These are phyloP conservation scores for Sander lucioperca DNA, from an alignment of 2,113 vertebrate species.

Conservation along the genomic window DNA sequence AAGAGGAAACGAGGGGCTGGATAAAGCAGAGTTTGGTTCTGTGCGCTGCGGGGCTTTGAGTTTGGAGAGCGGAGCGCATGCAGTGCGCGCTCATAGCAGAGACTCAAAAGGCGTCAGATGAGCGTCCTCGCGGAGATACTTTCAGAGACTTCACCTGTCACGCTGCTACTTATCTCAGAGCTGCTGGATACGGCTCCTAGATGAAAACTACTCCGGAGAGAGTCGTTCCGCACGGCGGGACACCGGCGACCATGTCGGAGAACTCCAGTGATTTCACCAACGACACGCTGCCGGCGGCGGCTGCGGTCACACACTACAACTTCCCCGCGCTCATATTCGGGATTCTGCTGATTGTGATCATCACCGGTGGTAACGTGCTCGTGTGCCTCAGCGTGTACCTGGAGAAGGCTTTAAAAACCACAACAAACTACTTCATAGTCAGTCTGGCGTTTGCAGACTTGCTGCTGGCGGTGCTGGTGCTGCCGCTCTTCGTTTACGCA, in stretches of 20 bases:
- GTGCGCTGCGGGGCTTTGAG: not conserved
- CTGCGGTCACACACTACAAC: constrained; percentile 55
- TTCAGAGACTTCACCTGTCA: not conserved
- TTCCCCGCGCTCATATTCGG: constrained; percentile 88
- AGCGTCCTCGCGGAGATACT: not conserved
- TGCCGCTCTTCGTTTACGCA: constrained; percentile 92
- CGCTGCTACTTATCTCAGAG: not conserved
- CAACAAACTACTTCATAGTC: constrained; percentile 96
- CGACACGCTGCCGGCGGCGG: constrained; percentile 56
- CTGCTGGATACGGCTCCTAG: constrained; percentile 49
- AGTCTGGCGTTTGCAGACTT: constrained; percentile 93
- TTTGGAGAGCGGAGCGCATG: constrained; percentile 34
- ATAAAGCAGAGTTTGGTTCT: not conserved
- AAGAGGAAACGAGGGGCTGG: not conserved
- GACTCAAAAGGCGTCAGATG: not conserved
- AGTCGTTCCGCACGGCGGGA: constrained; percentile 11
- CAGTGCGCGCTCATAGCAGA: not conserved
- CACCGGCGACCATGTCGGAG: constrained; percentile 69
- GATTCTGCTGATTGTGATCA: constrained; percentile 86
- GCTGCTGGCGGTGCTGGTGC: constrained; percentile 91
- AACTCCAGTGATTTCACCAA: constrained; percentile 61
- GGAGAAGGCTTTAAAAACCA: constrained; percentile 93
- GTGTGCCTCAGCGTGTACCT: constrained; percentile 92
- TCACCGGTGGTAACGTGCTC: constrained; percentile 90
- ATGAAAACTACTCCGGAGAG: constrained; percentile 53